Evolutionary conservation across 2,113 vertebrate genomes (phyloP).

Genomic region (Chinchilla lanigera): DNA sequence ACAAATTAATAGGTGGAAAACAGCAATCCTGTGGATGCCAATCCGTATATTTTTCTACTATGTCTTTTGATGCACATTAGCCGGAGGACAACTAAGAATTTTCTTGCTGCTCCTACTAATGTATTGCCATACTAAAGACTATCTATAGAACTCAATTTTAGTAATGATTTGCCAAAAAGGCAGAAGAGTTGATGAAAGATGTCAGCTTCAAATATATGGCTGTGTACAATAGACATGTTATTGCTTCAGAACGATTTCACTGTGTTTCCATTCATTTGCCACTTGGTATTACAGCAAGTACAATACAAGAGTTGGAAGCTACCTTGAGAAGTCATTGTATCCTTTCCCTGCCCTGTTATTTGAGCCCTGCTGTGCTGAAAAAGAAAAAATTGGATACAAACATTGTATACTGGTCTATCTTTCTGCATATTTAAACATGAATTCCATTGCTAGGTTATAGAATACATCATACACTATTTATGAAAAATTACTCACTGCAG

Average conservation of each 20-base stretch:
- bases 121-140: not conserved
- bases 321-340: constrained; percentile 56
- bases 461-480: constrained; percentile 51
- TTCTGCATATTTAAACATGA: constrained; percentile 59
- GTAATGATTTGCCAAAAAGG: not conserved
- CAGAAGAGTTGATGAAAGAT: not conserved
- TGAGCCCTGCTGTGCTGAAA: constrained; percentile 43
- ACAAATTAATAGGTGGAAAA: constrained; percentile 22
- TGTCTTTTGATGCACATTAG: constrained; percentile 39
- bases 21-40: not conserved
- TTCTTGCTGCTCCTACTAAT: not conserved
- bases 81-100: constrained; percentile 34
- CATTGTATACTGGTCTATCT: constrained; percentile 23
- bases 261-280: not conserved
- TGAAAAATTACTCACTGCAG: constrained; percentile 38
- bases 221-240: not conserved
- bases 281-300: not conserved
- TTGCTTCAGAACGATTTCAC: not conserved
- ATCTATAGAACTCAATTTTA: not conserved
- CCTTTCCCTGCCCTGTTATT: constrained; percentile 45
- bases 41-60: not conserved
- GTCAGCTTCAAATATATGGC: not conserved
- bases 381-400: constrained; percentile 64
- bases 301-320: constrained; percentile 22
- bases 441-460: constrained; percentile 27